A percentile compares a stretch with the other conserved stretches of the same genome.
Conservation (phyloP, 2,797 vertebrate genomes). For the Acridotheres tristis region DNA sequence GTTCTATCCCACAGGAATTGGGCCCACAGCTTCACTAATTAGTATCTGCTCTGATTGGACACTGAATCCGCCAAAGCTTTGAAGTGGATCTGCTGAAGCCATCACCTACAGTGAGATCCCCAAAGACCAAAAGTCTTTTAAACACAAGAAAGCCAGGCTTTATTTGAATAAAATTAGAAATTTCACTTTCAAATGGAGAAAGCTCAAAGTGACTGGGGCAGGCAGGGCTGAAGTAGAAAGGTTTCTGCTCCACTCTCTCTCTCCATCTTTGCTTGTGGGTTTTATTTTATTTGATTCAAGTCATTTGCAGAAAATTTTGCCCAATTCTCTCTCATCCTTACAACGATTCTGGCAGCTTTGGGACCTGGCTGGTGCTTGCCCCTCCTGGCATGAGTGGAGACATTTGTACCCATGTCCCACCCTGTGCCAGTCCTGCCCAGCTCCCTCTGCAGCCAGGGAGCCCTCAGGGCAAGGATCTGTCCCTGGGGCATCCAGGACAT, state of each 20-base stretch:
- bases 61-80: constrained; percentile 43
- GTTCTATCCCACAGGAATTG: neutral
- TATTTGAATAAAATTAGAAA: constrained; percentile 64
- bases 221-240: neutral
- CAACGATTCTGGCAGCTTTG: neutral
- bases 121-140: constrained; percentile 41
- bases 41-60: constrained; percentile 46
- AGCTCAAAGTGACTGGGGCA: constrained; percentile 22
- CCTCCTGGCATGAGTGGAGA: accelerated
- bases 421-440: neutral
- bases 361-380: neutral
- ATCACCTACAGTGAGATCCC: constrained; percentile 54
- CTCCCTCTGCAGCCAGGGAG: neutral
- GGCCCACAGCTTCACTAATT: constrained; percentile 45
- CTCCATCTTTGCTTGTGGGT: neutral
- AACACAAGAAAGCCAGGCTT: constrained; percentile 38
- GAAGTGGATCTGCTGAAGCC: constrained; percentile 62
- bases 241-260: neutral
- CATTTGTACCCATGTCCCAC: accelerated
- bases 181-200: constrained; percentile 39
- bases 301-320: neutral
- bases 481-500: too few relatives aligned
- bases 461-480: accelerated
- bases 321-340: neutral
- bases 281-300: neutral